Percentiles rank a stretch among this genome's conserved stretches.
These are phyloP conservation scores for Lysandra coridon DNA, from an alignment of 2,888 invertebrate genomes.

Conservation along the genomic window DNA sequence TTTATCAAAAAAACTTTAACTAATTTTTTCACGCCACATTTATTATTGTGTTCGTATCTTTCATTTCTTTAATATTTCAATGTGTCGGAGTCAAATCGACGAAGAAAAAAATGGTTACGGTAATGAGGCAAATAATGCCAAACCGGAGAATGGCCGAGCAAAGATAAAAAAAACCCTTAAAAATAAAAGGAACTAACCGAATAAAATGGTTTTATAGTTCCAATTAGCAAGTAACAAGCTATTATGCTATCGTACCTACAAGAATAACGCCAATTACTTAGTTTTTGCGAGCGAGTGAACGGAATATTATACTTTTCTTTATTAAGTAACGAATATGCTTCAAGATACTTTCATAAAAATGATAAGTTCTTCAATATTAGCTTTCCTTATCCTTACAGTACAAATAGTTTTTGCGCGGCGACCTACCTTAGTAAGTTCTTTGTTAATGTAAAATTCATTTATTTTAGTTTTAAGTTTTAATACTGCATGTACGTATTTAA, in stretches of 20 bases:
- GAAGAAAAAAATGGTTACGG: too few relatives aligned
- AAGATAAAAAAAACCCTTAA: too few relatives aligned
- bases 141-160: too few relatives aligned
- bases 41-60: too few relatives aligned
- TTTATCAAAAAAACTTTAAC: too few relatives aligned
- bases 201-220: not conserved
- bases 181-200: too few relatives aligned
- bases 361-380: not conserved
- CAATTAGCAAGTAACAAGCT: not conserved
- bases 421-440: constrained; percentile 21
- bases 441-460: not conserved
- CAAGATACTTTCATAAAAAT: not conserved
- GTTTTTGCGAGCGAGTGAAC: too few relatives aligned
- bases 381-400: not conserved
- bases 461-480: not conserved
- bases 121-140: too few relatives aligned
- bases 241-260: not conserved
- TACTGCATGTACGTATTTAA: too few relatives aligned
- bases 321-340: not conserved
- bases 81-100: too few relatives aligned
- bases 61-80: too few relatives aligned
- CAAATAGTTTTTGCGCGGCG: not conserved
- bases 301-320: not conserved
- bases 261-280: constrained; percentile 14
- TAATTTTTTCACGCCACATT: too few relatives aligned